Percentiles rank a stretch among this genome's conserved stretches.
phyloP scores from a whole-genome alignment of 1,140 invertebrate species.

The Drosophila arawakana region DNA sequence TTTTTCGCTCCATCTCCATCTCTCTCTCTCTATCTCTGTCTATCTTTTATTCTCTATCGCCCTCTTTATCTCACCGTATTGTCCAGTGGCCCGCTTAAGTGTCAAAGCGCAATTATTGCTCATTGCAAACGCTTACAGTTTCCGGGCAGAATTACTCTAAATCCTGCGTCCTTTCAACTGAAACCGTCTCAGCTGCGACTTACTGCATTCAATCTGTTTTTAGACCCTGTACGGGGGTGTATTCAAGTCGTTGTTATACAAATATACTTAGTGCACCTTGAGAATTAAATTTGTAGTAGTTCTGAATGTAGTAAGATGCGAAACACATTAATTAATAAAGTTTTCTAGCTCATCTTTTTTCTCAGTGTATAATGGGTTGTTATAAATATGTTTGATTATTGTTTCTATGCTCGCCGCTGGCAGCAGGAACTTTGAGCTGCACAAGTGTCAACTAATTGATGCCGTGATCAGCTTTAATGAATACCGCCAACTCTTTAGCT shows the following conservation, averaged over 20 bases:
- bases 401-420: too few species aligned
- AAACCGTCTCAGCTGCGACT: slow-evolving; percentile 55
- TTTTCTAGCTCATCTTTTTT: too few species aligned
- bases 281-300: too few species aligned
- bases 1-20: background rate
- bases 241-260: background rate
- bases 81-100: slow-evolving; percentile 35
- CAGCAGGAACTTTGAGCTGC: background rate
- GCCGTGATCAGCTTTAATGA: slow-evolving; percentile 8
- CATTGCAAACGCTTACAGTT: slow-evolving; percentile 48
- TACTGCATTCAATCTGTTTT: slow-evolving; percentile 66
- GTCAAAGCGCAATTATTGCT: slow-evolving; percentile 73
- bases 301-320: too few species aligned
- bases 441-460: slow-evolving; percentile 8
- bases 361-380: too few species aligned
- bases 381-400: too few species aligned
- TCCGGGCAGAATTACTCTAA: slow-evolving; percentile 9
- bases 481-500: background rate
- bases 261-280: slow-evolving; percentile 3
- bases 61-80: slow-evolving; percentile 5
- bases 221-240: background rate
- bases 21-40: background rate
- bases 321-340: too few species aligned
- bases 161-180: slow-evolving; percentile 22
- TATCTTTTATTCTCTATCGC: background rate